A percentile compares a stretch with the other conserved stretches of the same genome.
Conservation (phyloP, 2,113 vertebrate genomes). For the Eublepharis macularius region DNA sequence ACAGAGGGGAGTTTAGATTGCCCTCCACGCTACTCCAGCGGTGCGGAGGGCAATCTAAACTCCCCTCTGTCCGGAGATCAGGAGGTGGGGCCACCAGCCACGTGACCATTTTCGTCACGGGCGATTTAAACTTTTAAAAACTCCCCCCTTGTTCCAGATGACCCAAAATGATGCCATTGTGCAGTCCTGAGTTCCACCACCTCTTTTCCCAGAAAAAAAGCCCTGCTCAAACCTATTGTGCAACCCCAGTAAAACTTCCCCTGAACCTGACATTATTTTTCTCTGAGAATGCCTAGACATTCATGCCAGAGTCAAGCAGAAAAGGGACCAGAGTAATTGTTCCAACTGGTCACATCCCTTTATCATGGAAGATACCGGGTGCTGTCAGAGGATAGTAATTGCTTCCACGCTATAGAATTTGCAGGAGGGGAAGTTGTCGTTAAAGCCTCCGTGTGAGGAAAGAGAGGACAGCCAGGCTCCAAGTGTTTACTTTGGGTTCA, state of each 20-base stretch:
- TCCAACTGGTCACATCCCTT: background rate
- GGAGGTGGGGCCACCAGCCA: no score
- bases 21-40: no score
- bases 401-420: background rate
- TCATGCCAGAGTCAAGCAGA: background rate
- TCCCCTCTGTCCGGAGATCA: no score
- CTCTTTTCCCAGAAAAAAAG: no score
- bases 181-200: no score
- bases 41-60: no score
- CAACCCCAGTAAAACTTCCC: background rate
- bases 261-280: background rate
- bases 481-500: constrained; percentile 13
- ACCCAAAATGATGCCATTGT: no score
- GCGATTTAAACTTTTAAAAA: no score
- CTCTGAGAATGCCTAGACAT: background rate
- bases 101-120: no score
- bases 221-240: background rate
- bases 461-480: background rate
- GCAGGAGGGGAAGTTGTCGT: background rate
- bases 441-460: background rate
- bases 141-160: no score
- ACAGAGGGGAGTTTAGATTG: no score
- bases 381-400: background rate
- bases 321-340: background rate
- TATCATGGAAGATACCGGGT: background rate